A percentile compares a stretch with the other conserved stretches of the same genome.
Conservation (phyloP, 2,888 invertebrate species). For the Gymnoscelis rufifasciata region DNA sequence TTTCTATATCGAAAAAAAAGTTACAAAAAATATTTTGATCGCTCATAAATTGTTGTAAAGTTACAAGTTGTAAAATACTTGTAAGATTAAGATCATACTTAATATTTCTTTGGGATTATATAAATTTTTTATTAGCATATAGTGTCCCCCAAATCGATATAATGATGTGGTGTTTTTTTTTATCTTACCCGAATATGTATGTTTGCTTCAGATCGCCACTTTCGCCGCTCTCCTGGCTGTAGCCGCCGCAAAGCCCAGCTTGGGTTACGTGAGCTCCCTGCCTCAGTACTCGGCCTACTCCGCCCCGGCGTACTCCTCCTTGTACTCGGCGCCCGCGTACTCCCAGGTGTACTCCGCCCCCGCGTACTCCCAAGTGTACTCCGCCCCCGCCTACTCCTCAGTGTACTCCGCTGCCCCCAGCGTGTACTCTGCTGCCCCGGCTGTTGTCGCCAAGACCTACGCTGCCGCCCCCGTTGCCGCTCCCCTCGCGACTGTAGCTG, state of each 20-base stretch:
- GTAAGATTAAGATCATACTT: too few species aligned
- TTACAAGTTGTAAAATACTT: too few species aligned
- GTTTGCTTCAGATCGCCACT: constrained; percentile 38
- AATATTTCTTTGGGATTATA: too few species aligned
- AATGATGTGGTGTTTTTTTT: too few species aligned
- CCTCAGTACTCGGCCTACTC: constrained; percentile 7
- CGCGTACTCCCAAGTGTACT: constrained; percentile 4
- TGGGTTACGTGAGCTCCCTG: constrained; percentile 14
- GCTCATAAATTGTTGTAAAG: too few species aligned
- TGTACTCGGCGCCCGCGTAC: constrained; percentile 11
- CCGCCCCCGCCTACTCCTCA: constrained; percentile 7
- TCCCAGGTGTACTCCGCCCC: constrained; percentile 8
- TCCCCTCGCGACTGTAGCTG: too few species aligned
- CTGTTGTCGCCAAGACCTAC: constrained; percentile 8
- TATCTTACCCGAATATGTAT: background rate
- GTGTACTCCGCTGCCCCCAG: constrained; percentile 6
- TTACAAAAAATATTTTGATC: too few species aligned
- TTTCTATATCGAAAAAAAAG: too few species aligned
- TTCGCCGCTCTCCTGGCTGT: constrained; percentile 49
- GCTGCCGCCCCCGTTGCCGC: constrained; percentile 4
- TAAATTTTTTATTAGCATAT: too few species aligned
- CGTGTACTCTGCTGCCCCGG: constrained; percentile 3
- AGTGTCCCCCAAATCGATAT: too few species aligned
- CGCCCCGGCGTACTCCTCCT: constrained; percentile 5
- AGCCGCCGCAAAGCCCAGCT: constrained; percentile 51